A percentile compares a stretch with the other conserved stretches of the same genome.
phyloP scores from a whole-genome alignment of 2,797 vertebrate genomes.

The Amniataba percoides region DNA sequence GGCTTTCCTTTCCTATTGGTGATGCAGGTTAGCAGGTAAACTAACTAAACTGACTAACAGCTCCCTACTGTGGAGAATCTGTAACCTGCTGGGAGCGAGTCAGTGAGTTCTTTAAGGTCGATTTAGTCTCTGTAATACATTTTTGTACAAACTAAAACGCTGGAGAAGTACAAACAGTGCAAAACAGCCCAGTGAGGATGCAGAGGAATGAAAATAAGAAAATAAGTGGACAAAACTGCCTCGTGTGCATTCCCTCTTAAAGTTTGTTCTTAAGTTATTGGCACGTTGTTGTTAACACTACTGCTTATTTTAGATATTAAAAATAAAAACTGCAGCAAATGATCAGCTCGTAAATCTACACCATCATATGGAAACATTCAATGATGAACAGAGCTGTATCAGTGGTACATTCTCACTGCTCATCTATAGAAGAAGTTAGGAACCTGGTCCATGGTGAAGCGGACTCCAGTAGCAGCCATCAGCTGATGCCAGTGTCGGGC shows the following conservation, averaged over 20 bases:
- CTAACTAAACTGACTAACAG: background rate
- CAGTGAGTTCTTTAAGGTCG: constrained; percentile 8
- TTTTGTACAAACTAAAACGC: constrained; percentile 38
- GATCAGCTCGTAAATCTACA: background rate
- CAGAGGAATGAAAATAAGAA: constrained; percentile 27
- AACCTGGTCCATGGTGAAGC: constrained; percentile 89
- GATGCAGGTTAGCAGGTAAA: background rate
- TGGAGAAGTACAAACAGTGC: constrained; percentile 31
- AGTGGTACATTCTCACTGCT: background rate
- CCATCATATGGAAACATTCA: background rate
- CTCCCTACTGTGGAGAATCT: background rate
- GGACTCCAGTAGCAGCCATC: constrained; percentile 90
- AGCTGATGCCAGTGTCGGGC: constrained; percentile 94
- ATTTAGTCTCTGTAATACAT: constrained; percentile 39
- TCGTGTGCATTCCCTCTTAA: background rate
- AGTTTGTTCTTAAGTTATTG: background rate
- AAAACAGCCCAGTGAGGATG: constrained; percentile 31
- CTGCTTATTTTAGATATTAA: constrained; percentile 3
- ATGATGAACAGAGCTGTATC: background rate
- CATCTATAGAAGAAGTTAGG: background rate
- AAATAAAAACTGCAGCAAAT: constrained; percentile 7
- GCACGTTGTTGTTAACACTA: background rate
- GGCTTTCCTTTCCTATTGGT: background rate
- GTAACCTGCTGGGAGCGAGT: background rate
- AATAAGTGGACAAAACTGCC: constrained; percentile 33